These are phyloP conservation scores for Microcaecilia unicolor DNA, from an alignment of 2,797 vertebrate genomes.

Conservation along the genomic window DNA sequence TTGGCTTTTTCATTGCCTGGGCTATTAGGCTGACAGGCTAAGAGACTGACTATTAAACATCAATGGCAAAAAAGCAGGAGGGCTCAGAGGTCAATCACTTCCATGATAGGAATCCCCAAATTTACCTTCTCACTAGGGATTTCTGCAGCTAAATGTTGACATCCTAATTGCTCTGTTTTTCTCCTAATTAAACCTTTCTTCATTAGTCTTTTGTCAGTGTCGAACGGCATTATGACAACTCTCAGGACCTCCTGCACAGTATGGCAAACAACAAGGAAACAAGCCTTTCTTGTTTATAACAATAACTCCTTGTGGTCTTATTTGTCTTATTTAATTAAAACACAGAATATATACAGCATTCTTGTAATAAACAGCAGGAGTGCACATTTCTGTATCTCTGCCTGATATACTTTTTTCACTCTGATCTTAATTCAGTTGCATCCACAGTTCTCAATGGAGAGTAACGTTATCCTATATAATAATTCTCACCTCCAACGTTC, in stretches of 20 bases:
- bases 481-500: no score
- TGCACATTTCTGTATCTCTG: no score
- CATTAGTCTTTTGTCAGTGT: conserved; percentile 48
- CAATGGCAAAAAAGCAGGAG: conserved; percentile 65
- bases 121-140: conserved; percentile 64
- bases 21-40: conserved; percentile 74
- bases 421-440: no score
- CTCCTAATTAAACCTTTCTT: conserved; percentile 59
- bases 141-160: conserved; percentile 80
- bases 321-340: no score
- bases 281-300: conserved; percentile 21
- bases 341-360: no score
- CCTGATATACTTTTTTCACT: no score
- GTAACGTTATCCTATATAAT: no score
- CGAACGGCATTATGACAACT: conserved; percentile 43
- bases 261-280: conserved; percentile 39
- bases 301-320: no score
- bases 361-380: no score
- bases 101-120: conserved; percentile 77
- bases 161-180: conserved; percentile 81
- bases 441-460: no score
- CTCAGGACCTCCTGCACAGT: conserved; percentile 35
- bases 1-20: conserved; percentile 74
- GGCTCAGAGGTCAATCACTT: conserved; percentile 87
- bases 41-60: conserved; percentile 76